Base-by-base conservation (phyloP, 2,888 invertebrate genomes). In the Sesamia inferens region DNA sequence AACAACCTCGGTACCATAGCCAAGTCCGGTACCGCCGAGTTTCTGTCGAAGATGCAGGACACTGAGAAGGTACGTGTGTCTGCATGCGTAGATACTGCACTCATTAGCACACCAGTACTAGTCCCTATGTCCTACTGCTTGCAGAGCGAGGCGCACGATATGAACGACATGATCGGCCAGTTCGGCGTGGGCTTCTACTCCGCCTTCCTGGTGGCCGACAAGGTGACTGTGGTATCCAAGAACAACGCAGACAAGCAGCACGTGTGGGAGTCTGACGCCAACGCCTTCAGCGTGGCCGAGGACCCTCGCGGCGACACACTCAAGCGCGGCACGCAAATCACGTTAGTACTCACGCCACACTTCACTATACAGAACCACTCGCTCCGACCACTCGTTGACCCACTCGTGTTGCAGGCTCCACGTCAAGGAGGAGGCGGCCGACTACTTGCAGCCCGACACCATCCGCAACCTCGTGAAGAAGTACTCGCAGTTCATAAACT, bases 181-280 rank as follows among this genome's bases (percentile, higher is more conserved):
- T 99, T 99, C 96, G 99, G 99, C 92, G 99, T 99, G 85, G 99
- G 99, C 77, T 99, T 99, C 96, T 99, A 99, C 96, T 99, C 99
- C 0, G 98, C 99, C 5, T 99, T 99, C 96, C 97, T 99, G 92
- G 99, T 99, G 74, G 99, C 99, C 47, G 99, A 99, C 94, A 97
- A 97, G 88, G 99, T 99, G 63, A 97, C 99, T 66, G 99, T 99
- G 2, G 99, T 98, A 2, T 98, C 99, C 16, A 99, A 99, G 94
- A 97, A 99, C 95, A 99, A 99, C 93, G 98, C 98, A 87, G 99
- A 99, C 92, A 97, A 97, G 81, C 99, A 99, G 94, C 98, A 99
- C 95, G 98, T 99, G 88, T 99, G 99, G 99, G 99, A 99, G 94
- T 99, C 99, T 0, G 99, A 99, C 96, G 99, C 99, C 47, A 96